Evolutionary conservation across 1,140 invertebrate genomes (phyloP), one percentile per base, ranked within the genome.

Genomic region (Glossosoma conforme): DNA sequence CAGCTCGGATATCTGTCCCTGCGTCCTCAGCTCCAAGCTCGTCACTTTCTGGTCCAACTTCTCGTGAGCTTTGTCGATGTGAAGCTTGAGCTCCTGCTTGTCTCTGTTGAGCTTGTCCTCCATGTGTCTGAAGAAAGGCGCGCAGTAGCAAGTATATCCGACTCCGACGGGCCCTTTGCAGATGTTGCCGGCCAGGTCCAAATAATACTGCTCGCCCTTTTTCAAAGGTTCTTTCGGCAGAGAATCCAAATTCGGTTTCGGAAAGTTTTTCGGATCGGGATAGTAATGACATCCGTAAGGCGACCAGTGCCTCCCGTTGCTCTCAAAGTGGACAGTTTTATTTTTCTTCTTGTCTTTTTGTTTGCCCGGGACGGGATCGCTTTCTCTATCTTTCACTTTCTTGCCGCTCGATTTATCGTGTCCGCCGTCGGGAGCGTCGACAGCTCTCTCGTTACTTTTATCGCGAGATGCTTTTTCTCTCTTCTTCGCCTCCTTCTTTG

Each of bases 111-210:
- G 64, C 53, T 87, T 85, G 37, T 89, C 83, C 66, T 95, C 91
- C 64, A 95, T 83, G 51, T 92, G 86, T 52, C 86, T 80, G 63
- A 96, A 87, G 61, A 93, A 86, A 14, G 76, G 76, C 9, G 78
- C 79, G 65, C 87, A 89, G 61, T 87, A 87, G 64, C 87, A 91
- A 1, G 86, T 86, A 61, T 90, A 88, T 0, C 89, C 87, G 6
- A 92, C 87, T 1, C 92, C 91, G 8, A 94, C 83, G 0, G 92
- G 92, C 3, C 93, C 93, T 70, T 97, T 96, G 58, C 90, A 84
- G 44, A 98, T 94, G 64, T 97, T 95, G 2, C 94, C 93, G n/a
- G 91, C 92, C 44, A 98, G 74, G 68, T 97, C 93, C 43, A 95
- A 75, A 68, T 88, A 98, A 68, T 97, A 97, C 63, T 97, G 92